Percentiles rank a stretch among this genome's conserved stretches.
Conservation (phyloP, 1,140 invertebrate species). For the Sweltsa coloradensis region DNA sequence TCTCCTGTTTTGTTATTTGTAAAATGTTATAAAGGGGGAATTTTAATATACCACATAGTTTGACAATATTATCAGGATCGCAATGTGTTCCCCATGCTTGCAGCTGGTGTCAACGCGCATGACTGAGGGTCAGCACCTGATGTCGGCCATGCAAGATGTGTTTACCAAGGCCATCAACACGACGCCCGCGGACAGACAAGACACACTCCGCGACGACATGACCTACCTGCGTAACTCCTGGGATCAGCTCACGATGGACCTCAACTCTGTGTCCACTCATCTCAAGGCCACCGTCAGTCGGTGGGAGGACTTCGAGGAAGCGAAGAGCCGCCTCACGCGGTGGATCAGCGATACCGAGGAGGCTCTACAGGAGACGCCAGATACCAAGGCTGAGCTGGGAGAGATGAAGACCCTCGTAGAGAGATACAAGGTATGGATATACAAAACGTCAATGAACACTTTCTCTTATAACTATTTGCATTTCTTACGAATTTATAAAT, state of each 20-base stretch:
- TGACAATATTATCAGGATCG: too few relatives aligned
- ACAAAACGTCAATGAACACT: too few relatives aligned
- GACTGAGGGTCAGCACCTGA: conserved; percentile 75
- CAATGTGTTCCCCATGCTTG: too few relatives aligned
- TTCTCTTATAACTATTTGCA: too few relatives aligned
- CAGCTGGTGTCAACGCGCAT: conserved; percentile 54
- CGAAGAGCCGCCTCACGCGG: conserved; percentile 48
- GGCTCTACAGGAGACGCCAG: conserved; percentile 42
- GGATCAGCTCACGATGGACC: conserved; percentile 69
- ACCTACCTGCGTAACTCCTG: conserved; percentile 61
- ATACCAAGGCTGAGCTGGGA: conserved; percentile 68
- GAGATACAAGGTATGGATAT: conserved; percentile 43
- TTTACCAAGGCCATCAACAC: conserved; percentile 75
- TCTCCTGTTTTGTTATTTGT: too few relatives aligned
- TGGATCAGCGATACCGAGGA: conserved; percentile 58
- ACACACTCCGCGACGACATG: conserved; percentile 58
- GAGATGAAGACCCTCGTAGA: conserved; percentile 86
- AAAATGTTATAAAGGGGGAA: too few relatives aligned
- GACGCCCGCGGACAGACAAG: conserved; percentile 65
- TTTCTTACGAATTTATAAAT: too few relatives aligned
- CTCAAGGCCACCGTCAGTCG: conserved; percentile 60
- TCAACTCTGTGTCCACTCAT: conserved; percentile 63
- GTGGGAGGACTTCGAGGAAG: conserved; percentile 71
- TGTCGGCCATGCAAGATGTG: conserved; percentile 64
- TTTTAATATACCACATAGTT: too few relatives aligned